These are phyloP conservation scores for Pardosa pseudoannulata DNA, from an alignment of 2,888 invertebrate genomes.

Conservation along the genomic window DNA sequence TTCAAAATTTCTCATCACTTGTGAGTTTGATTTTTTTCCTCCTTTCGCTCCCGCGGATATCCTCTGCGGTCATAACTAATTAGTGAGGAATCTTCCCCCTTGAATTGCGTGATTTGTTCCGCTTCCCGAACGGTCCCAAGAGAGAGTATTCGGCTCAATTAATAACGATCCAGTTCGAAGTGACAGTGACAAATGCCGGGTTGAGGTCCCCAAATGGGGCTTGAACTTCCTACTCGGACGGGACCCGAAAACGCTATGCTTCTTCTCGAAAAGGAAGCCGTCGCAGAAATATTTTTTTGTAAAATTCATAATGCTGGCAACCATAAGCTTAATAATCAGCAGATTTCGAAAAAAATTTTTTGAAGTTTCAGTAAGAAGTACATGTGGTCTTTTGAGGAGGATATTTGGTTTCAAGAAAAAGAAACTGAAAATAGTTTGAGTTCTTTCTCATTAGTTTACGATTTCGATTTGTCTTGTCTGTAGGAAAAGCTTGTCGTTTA, in stretches of 20 bases:
- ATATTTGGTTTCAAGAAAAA: too few relatives aligned
- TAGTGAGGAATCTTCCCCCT: neutral
- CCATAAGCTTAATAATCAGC: too few relatives aligned
- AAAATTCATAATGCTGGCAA: too few relatives aligned
- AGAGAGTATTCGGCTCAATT: slow-evolving; percentile 7
- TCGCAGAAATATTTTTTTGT: too few relatives aligned
- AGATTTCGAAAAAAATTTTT: too few relatives aligned
- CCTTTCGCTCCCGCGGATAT: neutral
- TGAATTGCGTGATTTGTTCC: slow-evolving; percentile 13
- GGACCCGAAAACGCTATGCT: neutral
- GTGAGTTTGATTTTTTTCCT: neutral
- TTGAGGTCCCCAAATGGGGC: neutral
- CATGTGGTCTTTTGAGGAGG: too few relatives aligned
- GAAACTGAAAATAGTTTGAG: too few relatives aligned
- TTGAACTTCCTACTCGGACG: neutral
- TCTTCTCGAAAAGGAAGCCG: neutral
- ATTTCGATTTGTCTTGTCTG: too few relatives aligned
- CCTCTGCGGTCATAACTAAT: slow-evolving; percentile 6
- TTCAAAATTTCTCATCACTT: neutral
- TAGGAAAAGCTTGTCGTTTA: too few relatives aligned
- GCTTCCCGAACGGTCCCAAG: neutral
- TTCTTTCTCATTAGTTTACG: too few relatives aligned
- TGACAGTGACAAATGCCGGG: slow-evolving; percentile 13
- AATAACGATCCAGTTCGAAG: slow-evolving; percentile 10
- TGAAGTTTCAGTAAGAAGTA: too few relatives aligned